These are phyloP conservation scores for Nematostella vectensis DNA, from an alignment of 92 coral and sea anemone genomes.

Conservation along the genomic window DNA sequence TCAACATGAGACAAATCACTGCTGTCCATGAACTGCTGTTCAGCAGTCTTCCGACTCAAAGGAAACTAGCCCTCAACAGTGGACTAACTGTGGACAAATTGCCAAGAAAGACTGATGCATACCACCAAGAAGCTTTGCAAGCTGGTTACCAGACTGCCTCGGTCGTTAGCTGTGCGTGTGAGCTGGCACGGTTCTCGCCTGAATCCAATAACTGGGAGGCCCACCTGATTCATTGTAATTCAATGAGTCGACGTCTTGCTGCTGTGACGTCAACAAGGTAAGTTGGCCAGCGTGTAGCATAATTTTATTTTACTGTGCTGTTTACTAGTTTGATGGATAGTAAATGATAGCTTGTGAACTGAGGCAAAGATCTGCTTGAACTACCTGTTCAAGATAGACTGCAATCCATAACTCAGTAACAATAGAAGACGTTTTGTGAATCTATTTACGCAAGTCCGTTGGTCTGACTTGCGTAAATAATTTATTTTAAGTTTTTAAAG, in stretches of 20 bases:
- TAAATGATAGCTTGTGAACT: too few relatives aligned
- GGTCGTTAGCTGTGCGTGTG: slow-evolving; percentile 12
- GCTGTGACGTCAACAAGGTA: too few relatives aligned
- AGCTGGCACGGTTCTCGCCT: not conserved
- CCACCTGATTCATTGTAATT: slow-evolving; percentile 11
- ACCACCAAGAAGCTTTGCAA: slow-evolving; percentile 32
- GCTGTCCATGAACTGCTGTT: slow-evolving; percentile 47
- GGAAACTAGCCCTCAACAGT: slow-evolving; percentile 10
- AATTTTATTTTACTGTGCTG: too few relatives aligned
- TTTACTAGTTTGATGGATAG: too few relatives aligned
- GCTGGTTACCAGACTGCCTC: slow-evolving; percentile 65
- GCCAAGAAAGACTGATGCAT: slow-evolving; percentile 18
- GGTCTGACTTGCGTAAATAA: too few relatives aligned
- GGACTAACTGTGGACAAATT: slow-evolving; percentile 1
- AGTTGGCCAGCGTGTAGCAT: too few relatives aligned
- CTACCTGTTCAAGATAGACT: too few relatives aligned
- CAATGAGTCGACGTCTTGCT: slow-evolving; percentile 10
- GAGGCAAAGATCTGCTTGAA: too few relatives aligned
- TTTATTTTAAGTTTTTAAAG: too few relatives aligned
- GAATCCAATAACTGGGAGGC: slow-evolving; percentile 10
- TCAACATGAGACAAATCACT: slow-evolving; percentile 39
- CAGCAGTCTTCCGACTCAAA: slow-evolving; percentile 23
- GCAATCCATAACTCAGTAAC: too few relatives aligned
- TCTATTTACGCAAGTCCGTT: too few relatives aligned
- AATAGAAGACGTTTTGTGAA: too few relatives aligned